Base-by-base conservation (phyloP, 2,113 vertebrate species). In the Neofelis nebulosa region DNA sequence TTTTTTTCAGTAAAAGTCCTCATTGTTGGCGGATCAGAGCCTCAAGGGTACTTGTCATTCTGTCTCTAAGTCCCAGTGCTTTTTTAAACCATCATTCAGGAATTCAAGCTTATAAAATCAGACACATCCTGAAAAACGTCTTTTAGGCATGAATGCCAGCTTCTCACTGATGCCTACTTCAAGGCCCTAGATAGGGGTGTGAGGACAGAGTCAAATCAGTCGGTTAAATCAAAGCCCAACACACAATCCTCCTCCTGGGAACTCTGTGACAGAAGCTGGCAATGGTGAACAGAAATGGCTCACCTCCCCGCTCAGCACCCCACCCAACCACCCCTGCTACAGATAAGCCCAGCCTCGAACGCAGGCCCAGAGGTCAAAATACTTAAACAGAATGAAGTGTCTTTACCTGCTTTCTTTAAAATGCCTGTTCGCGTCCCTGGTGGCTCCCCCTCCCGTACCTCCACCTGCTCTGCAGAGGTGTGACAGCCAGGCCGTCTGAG, bases 1-100 rank as follows among this genome's bases (percentile, higher is more conserved):
- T 98, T 97, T 98, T 98, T 41, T 41, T 96, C 94, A 97, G 97
- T 98, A 96, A 98, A 98, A 98, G 98, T 96, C 96, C 91, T 96
- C 97, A 96, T 78, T 98, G 98, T 98, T 98, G 97, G 97, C 80
- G 89, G 97, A 93, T 96, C 96, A 93, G 96, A 97, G 97, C 98
- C 89, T 12, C 15, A 61, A 55, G 91, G 91, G 89, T 13, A 0
- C 41, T 88, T 94, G 82, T 92, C 96, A 91, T 74, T 91, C 86
- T 93, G 55, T 89, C 95, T 81, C 95, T 90, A 13, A 16, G 55
- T 95, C 92, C 78, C 85, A 69, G 90, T 84, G 71, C 19, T 95
- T 94, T 98, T 95, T 94, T 91, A 96, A 97, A 98, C 97, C 92
- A 98, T 93, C 88, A 52, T 71, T 98, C 68, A 96, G 97, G 96